Conservation (phyloP, 2,113 vertebrate species). For the Menidia beryllina region DNA sequence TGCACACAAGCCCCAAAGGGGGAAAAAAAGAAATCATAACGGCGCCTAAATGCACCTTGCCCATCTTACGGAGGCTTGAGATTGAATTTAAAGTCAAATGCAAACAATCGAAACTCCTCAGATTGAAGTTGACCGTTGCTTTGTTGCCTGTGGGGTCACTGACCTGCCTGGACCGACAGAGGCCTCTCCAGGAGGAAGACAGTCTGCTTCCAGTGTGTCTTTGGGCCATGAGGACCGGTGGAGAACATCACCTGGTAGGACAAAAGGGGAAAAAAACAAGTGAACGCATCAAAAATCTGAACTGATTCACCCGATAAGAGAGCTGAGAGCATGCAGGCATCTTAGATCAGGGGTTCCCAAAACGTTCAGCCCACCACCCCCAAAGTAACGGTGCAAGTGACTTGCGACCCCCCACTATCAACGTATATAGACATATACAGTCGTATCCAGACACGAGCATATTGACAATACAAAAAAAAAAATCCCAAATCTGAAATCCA, state of each 20-base stretch:
- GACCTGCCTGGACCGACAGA: conserved; percentile 88
- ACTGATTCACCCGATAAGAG: too few relatives aligned
- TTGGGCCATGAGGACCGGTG: conserved; percentile 87
- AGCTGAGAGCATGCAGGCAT: too few relatives aligned
- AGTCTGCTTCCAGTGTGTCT: conserved; percentile 97
- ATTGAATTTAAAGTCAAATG: neutral
- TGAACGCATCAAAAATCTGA: neutral
- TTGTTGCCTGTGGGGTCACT: conserved; percentile 28
- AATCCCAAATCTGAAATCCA: too few relatives aligned
- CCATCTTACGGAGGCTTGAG: neutral
- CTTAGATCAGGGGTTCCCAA: too few relatives aligned
- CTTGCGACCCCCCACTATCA: too few relatives aligned
- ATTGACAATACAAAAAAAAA: too few relatives aligned
- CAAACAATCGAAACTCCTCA: neutral
- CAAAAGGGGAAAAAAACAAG: neutral
- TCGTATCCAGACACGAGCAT: too few relatives aligned
- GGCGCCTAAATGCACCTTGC: neutral
- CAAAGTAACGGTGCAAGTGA: too few relatives aligned
- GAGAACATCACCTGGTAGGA: conserved; percentile 91
- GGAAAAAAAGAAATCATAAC: conserved; percentile 16
- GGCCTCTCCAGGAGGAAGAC: conserved; percentile 91
- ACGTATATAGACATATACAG: too few relatives aligned
- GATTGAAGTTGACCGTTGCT: neutral
- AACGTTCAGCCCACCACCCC: too few relatives aligned
- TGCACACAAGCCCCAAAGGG: neutral